phyloP scores from a whole-genome alignment of 2,888 invertebrate genomes.

The Cremastobaeus sp. region DNA sequence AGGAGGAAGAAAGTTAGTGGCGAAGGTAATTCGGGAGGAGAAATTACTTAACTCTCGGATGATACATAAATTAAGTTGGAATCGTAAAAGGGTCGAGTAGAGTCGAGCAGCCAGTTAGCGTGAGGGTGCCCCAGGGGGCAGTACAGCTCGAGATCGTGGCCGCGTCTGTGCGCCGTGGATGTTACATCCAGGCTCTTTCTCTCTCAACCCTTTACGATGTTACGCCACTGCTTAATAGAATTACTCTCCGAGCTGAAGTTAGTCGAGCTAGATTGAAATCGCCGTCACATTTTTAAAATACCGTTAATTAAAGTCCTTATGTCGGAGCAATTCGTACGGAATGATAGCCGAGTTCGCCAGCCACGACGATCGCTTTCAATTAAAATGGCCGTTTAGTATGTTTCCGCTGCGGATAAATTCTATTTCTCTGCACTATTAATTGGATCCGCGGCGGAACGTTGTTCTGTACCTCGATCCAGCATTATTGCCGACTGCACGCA shows the following conservation, averaged over 20 bases:
- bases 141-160: conserved; percentile 70
- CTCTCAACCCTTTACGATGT: conserved; percentile 77
- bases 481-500: too few species aligned
- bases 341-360: conserved; percentile 21
- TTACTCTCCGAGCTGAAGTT: conserved; percentile 76
- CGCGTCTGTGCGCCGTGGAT: conserved; percentile 63
- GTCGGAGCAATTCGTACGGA: conserved; percentile 27
- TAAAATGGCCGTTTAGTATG: conserved; percentile 15
- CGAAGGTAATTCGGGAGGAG: conserved; percentile 74
- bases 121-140: conserved; percentile 78
- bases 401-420: neutral
- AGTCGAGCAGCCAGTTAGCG: conserved; percentile 78
- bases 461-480: too few species aligned
- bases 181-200: conserved; percentile 57
- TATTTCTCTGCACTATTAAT: neutral
- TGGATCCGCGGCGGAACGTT: too few species aligned
- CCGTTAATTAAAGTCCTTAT: conserved; percentile 59
- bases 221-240: conserved; percentile 77
- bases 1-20: conserved; percentile 68
- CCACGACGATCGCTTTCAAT: conserved; percentile 28
- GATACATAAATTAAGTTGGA: conserved; percentile 78
- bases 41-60: conserved; percentile 79
- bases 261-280: conserved; percentile 75
- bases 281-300: conserved; percentile 72
- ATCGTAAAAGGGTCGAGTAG: conserved; percentile 77